Base-by-base conservation (phyloP, 2,113 vertebrate genomes). In the Fukomys damarensis region DNA sequence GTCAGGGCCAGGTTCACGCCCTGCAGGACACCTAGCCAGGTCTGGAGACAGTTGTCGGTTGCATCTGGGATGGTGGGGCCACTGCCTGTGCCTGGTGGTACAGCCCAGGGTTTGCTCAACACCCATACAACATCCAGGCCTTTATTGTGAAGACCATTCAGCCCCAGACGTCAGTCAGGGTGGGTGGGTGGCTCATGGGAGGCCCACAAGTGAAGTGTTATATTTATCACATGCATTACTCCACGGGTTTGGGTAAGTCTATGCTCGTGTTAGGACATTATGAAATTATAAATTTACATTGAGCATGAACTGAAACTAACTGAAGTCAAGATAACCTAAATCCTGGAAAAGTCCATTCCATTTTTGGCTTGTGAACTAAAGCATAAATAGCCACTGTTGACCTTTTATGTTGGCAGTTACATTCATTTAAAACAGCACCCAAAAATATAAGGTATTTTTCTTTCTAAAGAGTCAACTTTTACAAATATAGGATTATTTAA, bases 11-110 rank as follows among this genome's bases (percentile, higher is more conserved):
- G 0, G 26, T 28, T n/a, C 41, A 30, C 16, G 79, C 38, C 11
- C 32, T 3, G 3, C 0, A 0, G 20, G 54, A 43, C 13, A n/a
- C 0, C 0, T 20, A 63, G 46, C 11, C 72, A 22, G 0, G 9
- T 16, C 4, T 14, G 77, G 24, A 24, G 77, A 70, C 13, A 7
- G 4, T 79, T 87, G 9, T 56, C 61, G n/a, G 43, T 28, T 17
- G 19, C 14, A 2, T 0, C 9, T 1, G 24, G 8, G 22, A 16
- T 12, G 3, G 5, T 22, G 13, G 41, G 6, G 35, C 49, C 30
- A 66, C 14, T 16, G 11, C 20, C 49, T 56, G 28, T n/a, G n/a
- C 20, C 28, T 16, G 32, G 17, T 28, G 46, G 26, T 11, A 13
- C 28, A 66, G 17, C 61, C n/a, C 20, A 30, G 46, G 43, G 10